A percentile compares a stretch with the other conserved stretches of the same genome.
Conservation (phyloP, 2,797 vertebrate species). For the Dipus sagitta region DNA sequence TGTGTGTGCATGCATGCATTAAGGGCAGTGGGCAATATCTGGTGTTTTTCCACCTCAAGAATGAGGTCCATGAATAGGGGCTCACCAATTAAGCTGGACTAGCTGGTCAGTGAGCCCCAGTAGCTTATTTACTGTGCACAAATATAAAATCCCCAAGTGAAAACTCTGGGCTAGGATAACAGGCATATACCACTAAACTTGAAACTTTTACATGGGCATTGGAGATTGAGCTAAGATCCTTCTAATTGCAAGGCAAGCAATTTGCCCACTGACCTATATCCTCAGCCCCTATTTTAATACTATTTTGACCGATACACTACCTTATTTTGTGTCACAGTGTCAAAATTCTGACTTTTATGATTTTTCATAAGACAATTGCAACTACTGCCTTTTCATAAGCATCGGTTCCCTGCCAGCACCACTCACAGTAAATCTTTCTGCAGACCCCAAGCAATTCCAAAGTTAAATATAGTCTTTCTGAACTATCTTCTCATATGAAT, state of each 20-base stretch:
- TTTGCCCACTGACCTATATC: too few relatives aligned
- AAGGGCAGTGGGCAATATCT: too few relatives aligned
- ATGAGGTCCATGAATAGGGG: too few relatives aligned
- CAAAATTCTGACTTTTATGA: not conserved
- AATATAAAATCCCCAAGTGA: too few relatives aligned
- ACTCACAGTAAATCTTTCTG: not conserved
- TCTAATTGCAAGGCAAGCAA: too few relatives aligned
- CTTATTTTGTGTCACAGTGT: not conserved
- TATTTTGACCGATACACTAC: slow-evolving; percentile 1
- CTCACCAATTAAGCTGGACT: too few relatives aligned
- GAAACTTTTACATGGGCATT: too few relatives aligned
- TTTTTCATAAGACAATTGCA: not conserved
- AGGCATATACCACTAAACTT: not conserved
- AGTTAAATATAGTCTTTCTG: not conserved
- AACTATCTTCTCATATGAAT: not conserved
- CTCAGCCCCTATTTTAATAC: not conserved
- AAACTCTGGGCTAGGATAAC: not conserved
- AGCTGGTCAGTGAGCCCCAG: too few relatives aligned
- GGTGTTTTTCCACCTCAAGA: too few relatives aligned
- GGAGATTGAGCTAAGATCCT: too few relatives aligned
- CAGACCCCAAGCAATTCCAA: not conserved
- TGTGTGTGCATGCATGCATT: too few relatives aligned
- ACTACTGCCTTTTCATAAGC: not conserved
- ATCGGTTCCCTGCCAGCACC: not conserved
- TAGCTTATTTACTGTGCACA: too few relatives aligned